Evolutionary conservation across 2,113 vertebrate genomes (phyloP).

Genomic region (Micronisus gabar): DNA sequence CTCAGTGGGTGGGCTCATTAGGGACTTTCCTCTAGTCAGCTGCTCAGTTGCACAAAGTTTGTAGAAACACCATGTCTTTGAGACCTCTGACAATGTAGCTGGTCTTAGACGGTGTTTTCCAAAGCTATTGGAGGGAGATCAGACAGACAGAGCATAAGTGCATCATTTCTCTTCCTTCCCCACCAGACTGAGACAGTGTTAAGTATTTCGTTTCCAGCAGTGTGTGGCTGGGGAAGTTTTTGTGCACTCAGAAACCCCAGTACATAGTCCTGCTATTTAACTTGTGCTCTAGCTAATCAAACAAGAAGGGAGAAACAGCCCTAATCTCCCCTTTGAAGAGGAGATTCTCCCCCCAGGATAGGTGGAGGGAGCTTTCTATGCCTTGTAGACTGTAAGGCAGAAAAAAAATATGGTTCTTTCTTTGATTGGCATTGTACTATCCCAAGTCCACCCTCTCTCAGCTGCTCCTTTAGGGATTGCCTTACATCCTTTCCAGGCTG

Average conservation of each 20-base stretch:
- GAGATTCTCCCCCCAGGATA: background rate
- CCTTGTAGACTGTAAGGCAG: background rate
- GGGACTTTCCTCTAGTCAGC: background rate
- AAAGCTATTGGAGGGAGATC: background rate
- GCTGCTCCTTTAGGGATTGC: background rate
- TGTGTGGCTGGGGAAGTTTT: background rate
- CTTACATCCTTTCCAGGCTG: constrained; percentile 69
- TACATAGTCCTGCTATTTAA: background rate
- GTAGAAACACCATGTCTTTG: background rate
- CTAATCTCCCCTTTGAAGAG: background rate
- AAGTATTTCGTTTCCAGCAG: background rate
- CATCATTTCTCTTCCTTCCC: background rate
- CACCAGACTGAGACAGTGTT: background rate
- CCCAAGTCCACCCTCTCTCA: background rate
- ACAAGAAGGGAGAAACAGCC: background rate
- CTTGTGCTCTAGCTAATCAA: background rate
- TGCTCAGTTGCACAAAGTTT: background rate
- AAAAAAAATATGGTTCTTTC: background rate
- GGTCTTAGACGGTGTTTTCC: background rate
- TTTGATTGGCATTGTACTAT: background rate
- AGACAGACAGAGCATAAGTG: background rate
- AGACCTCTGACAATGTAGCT: background rate
- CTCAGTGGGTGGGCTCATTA: background rate
- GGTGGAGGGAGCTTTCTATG: background rate
- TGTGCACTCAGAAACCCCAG: background rate